Evolutionary conservation across 2,113 vertebrate genomes (phyloP).

Genomic region (Ardeotis arabs): DNA sequence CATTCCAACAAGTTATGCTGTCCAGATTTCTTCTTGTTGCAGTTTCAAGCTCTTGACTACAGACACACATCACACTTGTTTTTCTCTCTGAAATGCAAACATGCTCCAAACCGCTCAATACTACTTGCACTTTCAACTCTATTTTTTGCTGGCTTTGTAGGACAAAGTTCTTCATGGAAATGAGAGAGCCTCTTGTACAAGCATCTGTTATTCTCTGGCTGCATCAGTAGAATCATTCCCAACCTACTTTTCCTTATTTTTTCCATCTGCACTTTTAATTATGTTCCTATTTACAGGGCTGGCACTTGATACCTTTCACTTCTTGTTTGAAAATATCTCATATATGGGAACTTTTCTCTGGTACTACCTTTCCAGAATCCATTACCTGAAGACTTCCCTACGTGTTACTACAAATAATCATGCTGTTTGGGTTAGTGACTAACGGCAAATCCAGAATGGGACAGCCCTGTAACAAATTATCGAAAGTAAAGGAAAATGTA

Average conservation of each 20-base stretch:
- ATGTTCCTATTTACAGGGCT: background rate
- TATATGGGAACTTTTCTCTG: background rate
- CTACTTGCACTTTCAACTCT: background rate
- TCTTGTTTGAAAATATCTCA: background rate
- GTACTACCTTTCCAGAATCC: background rate
- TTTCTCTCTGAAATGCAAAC: background rate
- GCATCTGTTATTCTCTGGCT: slow-evolving; percentile 3
- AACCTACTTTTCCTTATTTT: slow-evolving; percentile 12
- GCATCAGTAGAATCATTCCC: background rate
- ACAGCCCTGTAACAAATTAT: background rate
- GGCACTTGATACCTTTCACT: background rate
- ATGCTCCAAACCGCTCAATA: background rate
- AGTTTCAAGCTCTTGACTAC: background rate
- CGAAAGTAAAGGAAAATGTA: background rate
- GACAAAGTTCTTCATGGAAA: background rate
- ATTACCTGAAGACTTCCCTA: background rate
- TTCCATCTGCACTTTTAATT: slow-evolving; percentile 29
- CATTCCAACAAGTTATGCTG: background rate
- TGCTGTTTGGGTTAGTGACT: background rate
- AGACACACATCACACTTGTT: background rate
- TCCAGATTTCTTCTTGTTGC: background rate
- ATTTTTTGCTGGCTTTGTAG: background rate
- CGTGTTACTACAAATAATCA: background rate
- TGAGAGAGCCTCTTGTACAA: background rate
- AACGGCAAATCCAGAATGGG: background rate